A percentile compares a stretch with the other conserved stretches of the same genome.
Conservation (phyloP, 2,888 invertebrate species). For the Alsophila aescularia region DNA sequence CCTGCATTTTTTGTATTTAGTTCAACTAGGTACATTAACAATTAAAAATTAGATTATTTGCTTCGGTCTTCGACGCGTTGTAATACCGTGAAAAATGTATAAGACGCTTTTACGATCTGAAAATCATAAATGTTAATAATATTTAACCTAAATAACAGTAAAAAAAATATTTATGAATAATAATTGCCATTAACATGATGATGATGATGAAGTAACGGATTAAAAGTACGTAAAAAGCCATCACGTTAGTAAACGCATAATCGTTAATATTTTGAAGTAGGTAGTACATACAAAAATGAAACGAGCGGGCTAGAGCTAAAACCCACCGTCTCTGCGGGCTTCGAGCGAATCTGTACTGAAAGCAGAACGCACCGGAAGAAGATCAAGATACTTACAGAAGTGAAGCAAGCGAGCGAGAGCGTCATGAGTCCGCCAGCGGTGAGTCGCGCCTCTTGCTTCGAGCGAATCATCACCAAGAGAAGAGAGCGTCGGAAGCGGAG, state of each 20-base stretch:
- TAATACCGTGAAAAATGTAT: conserved; percentile 79
- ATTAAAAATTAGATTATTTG: background rate
- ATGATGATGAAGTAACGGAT: too few species aligned
- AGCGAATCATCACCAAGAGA: conserved; percentile 55
- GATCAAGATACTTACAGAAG: conserved; percentile 55
- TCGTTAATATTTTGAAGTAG: too few species aligned
- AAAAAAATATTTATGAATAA: too few species aligned
- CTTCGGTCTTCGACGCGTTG: conserved; percentile 52
- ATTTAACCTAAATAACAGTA: background rate
- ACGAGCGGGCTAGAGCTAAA: too few species aligned
- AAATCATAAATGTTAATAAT: conserved; percentile 40
- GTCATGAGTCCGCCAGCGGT: conserved; percentile 71
- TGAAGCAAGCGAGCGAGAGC: conserved; percentile 67
- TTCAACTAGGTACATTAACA: too few species aligned
- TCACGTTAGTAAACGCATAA: too few species aligned
- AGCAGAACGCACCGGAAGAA: background rate
- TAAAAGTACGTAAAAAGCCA: too few species aligned
- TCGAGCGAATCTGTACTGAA: too few species aligned
- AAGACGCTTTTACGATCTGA: conserved; percentile 80
- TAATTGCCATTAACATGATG: too few species aligned
- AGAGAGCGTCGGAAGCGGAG: conserved; percentile 55
- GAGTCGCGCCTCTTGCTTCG: conserved; percentile 56
- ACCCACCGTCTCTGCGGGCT: too few species aligned
- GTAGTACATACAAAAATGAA: too few species aligned
- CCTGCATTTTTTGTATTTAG: too few species aligned